Conservation (phyloP, 2,888 invertebrate genomes). For the Automeris io region DNA sequence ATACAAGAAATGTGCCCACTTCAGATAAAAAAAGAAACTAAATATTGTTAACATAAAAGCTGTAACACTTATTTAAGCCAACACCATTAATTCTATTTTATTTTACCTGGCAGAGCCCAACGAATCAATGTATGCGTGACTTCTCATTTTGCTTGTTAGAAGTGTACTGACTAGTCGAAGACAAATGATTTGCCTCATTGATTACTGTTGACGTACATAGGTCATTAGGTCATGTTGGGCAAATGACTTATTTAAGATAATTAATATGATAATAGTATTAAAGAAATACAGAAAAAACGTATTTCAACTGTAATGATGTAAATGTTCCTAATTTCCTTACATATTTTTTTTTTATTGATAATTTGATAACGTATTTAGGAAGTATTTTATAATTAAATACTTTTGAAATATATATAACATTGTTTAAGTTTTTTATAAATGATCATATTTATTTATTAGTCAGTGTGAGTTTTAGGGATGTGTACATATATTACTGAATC, state of each 20-base stretch:
- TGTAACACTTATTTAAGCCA: slow-evolving; percentile 10
- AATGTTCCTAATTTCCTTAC: slow-evolving; percentile 4
- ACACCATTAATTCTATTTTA: slow-evolving; percentile 12
- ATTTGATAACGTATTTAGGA: too few relatives aligned
- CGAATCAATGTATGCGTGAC: slow-evolving; percentile 67
- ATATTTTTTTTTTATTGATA: not conserved
- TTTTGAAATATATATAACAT: too few relatives aligned
- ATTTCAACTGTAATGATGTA: not conserved
- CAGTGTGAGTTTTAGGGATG: too few relatives aligned
- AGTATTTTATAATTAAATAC: not conserved
- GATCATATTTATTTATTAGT: too few relatives aligned
- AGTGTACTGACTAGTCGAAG: slow-evolving; percentile 61
- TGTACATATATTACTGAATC: too few relatives aligned
- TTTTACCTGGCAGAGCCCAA: slow-evolving; percentile 71
- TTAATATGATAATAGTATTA: not conserved
- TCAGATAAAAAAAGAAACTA: not conserved
- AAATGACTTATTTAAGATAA: slow-evolving; percentile 10
- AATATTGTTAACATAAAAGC: slow-evolving; percentile 3
- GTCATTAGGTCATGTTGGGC: slow-evolving; percentile 50
- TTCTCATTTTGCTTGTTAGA: slow-evolving; percentile 71
- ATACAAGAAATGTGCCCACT: not conserved
- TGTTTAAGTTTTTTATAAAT: too few relatives aligned
- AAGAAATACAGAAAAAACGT: slow-evolving; percentile 6
- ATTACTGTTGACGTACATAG: slow-evolving; percentile 70
- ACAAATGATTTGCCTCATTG: slow-evolving; percentile 68